Evolutionary conservation across 2,797 vertebrate species (phyloP).

Genomic region (Enteromius fasciolatus): DNA sequence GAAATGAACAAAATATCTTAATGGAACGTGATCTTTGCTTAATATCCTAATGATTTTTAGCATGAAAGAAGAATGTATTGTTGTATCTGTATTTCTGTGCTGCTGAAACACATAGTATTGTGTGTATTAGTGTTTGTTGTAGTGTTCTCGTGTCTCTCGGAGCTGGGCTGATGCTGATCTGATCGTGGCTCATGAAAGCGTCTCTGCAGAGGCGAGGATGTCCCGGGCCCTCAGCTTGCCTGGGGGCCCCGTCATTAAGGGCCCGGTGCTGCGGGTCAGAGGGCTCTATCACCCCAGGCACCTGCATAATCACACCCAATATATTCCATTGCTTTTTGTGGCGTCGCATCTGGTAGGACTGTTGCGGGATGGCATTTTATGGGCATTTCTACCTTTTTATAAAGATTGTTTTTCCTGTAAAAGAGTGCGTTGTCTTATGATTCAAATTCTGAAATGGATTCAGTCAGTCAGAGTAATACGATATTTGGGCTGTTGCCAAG

Average conservation of each 20-base stretch:
- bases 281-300: constrained; percentile 65
- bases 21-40: no score
- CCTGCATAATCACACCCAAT: background rate
- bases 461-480: no score
- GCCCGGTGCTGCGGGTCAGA: constrained; percentile 71
- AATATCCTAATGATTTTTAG: no score
- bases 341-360: fast-evolving
- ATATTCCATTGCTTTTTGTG: background rate
- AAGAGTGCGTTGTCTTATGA: background rate
- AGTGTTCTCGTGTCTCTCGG: background rate
- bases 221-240: constrained; percentile 62
- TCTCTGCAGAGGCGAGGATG: constrained; percentile 57
- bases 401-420: background rate
- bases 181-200: constrained; percentile 46
- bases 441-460: no score
- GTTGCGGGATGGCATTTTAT: background rate
- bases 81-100: no score
- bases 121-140: background rate
- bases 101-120: no score
- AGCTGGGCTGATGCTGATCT: background rate
- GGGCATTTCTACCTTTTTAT: background rate
- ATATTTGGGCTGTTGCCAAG: no score
- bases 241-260: constrained; percentile 69
- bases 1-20: no score
- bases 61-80: no score